Conservation (phyloP, 2,888 invertebrate genomes). For the Cephus spinipes region DNA sequence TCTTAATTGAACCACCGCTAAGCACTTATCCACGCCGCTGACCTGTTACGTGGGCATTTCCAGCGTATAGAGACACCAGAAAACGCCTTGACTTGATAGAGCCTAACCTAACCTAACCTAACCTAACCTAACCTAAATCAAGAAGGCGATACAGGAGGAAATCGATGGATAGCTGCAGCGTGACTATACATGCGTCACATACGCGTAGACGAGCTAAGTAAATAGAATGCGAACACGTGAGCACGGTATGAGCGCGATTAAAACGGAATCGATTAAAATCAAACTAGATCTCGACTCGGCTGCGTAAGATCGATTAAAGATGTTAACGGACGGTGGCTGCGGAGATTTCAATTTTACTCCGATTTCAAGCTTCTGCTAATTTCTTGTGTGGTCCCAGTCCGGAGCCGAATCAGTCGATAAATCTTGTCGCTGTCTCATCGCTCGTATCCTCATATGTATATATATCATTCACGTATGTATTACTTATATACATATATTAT, state of each 20-base stretch:
- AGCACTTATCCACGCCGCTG: neutral
- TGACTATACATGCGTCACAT: neutral
- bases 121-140: neutral
- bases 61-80: neutral
- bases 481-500: conserved; percentile 17
- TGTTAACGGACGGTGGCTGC: neutral
- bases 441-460: conserved; percentile 11
- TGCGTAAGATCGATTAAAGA: neutral
- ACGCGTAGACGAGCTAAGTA: neutral
- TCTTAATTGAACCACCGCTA: neutral
- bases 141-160: neutral
- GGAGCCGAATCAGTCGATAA: conserved; percentile 43
- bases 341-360: neutral
- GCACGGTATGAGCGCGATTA: neutral
- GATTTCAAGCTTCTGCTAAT: neutral
- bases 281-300: neutral
- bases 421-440: conserved; percentile 40
- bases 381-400: neutral
- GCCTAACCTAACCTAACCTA: neutral
- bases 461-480: neutral
- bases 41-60: neutral
- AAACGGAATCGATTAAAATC: neutral
- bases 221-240: neutral
- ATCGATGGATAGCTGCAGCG: neutral
- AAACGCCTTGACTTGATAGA: neutral